Percentiles rank a stretch among this genome's conserved stretches.
These are phyloP conservation scores for Corythornis madagascariensis DNA, from an alignment of 2,113 vertebrate species.

Conservation along the genomic window DNA sequence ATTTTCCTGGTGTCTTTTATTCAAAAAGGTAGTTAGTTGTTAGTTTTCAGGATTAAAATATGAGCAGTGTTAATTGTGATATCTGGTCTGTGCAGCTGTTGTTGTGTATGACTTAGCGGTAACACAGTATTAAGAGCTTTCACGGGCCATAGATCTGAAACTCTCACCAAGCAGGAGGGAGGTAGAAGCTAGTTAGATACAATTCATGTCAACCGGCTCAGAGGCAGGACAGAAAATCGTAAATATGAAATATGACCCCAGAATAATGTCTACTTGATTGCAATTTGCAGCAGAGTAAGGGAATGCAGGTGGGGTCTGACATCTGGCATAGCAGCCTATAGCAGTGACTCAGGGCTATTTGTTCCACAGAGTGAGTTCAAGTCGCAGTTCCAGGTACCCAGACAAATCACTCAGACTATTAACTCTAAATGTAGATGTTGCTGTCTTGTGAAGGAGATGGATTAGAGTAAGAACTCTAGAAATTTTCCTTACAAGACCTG, in stretches of 20 bases:
- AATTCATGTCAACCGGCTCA: neutral
- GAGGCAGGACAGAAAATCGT: neutral
- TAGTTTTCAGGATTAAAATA: neutral
- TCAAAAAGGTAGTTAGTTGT: neutral
- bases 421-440: neutral
- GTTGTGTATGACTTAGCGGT: neutral
- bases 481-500: neutral
- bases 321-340: neutral
- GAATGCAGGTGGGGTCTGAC: neutral
- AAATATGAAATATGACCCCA: neutral
- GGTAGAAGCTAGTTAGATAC: neutral
- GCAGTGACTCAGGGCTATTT: neutral
- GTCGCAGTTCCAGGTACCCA: neutral
- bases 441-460: neutral
- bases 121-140: neutral
- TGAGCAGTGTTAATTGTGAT: neutral
- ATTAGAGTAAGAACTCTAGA: neutral
- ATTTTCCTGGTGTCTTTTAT: neutral
- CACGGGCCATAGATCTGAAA: neutral
- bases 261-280: neutral
- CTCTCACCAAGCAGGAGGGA: neutral
- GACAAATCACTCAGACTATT: neutral
- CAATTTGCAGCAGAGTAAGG: neutral
- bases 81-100: neutral
- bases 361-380: neutral